Evolutionary conservation across 2,113 vertebrate genomes (phyloP).

Genomic region (Poeciliopsis retropinna): DNA sequence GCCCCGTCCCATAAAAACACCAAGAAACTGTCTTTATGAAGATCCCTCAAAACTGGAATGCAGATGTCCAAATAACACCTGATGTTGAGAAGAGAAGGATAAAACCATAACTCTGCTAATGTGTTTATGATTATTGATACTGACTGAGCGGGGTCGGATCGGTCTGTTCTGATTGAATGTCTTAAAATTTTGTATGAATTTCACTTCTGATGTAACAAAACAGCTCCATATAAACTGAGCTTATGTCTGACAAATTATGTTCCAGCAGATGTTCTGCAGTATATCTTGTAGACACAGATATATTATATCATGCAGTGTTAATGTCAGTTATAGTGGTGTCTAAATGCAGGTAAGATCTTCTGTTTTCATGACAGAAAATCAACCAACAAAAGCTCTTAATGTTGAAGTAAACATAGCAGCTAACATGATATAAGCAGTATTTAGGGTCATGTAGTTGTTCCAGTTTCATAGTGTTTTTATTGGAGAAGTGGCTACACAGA

Average conservation of each 20-base stretch:
- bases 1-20: constrained; percentile 50
- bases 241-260: too few species aligned
- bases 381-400: not conserved
- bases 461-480: constrained; percentile 14
- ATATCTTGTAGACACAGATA: too few species aligned
- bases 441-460: not conserved
- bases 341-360: not conserved
- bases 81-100: not conserved
- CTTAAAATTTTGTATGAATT: too few species aligned
- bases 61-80: constrained; percentile 69
- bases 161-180: too few species aligned
- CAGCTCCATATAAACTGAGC: too few species aligned
- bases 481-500: constrained; percentile 9
- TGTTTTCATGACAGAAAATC: not conserved
- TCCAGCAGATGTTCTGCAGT: too few species aligned
- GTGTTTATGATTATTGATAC: too few species aligned
- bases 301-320: too few species aligned
- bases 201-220: too few species aligned
- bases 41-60: constrained; percentile 67
- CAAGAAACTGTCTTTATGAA: constrained; percentile 57
- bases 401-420: not conserved
- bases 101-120: not conserved
- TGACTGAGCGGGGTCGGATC: too few species aligned
- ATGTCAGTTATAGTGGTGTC: too few species aligned
- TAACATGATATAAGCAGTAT: not conserved